Conservation (phyloP, 2,888 invertebrate species). For the Pachymerium ferrugineum region DNA sequence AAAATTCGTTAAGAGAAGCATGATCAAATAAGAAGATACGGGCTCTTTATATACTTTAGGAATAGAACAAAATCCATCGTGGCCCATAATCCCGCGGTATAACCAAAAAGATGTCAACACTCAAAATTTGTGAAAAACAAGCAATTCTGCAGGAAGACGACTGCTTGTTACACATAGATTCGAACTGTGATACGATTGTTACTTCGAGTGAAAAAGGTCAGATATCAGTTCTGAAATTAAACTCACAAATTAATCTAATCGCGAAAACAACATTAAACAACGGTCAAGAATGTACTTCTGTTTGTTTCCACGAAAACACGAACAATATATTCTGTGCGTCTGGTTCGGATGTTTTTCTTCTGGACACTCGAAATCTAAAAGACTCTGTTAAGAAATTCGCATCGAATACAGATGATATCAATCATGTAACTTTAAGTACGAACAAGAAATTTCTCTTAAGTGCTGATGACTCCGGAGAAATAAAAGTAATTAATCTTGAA, state of each 20-base stretch:
- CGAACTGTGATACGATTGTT: background rate
- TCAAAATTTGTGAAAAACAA: too few species aligned
- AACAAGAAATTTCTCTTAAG: background rate
- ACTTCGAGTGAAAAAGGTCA: background rate
- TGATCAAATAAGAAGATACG: too few species aligned
- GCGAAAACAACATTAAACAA: background rate
- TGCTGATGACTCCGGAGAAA: constrained; percentile 28
- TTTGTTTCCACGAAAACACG: background rate
- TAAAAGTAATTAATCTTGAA: background rate
- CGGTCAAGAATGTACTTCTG: background rate
- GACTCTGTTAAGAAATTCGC: background rate
- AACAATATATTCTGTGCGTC: background rate
- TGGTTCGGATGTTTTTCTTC: background rate
- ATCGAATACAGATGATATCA: constrained; percentile 26
- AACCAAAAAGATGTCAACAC: too few species aligned
- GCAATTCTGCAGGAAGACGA: too few species aligned
- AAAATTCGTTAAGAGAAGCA: too few species aligned
- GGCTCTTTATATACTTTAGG: too few species aligned
- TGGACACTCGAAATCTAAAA: background rate
- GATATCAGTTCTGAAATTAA: background rate
- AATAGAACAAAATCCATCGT: too few species aligned
- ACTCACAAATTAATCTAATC: too few species aligned
- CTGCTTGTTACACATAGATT: background rate
- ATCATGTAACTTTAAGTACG: background rate
- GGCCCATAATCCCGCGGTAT: too few species aligned